These are phyloP conservation scores for Leuciscus idus DNA, from an alignment of 2,113 vertebrate species.

Conservation along the genomic window DNA sequence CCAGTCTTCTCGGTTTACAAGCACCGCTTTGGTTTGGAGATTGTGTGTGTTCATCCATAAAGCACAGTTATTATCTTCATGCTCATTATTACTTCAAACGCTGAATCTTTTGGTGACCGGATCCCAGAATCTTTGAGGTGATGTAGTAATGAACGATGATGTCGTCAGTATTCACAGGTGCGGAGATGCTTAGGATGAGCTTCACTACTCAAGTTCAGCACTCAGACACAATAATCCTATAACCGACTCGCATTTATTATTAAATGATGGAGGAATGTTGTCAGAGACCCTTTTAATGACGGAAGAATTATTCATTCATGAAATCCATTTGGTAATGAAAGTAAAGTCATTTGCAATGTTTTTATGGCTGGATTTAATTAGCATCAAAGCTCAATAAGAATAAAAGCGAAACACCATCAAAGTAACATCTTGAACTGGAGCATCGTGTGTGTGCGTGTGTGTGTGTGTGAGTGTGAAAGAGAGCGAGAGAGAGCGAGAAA, in stretches of 20 bases:
- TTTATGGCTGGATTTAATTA: background rate
- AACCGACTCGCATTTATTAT: background rate
- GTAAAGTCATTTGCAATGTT: background rate
- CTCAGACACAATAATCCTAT: background rate
- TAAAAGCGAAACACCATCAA: background rate
- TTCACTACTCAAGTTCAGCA: background rate
- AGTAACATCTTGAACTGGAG: background rate
- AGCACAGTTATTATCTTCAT: background rate
- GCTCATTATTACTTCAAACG: background rate
- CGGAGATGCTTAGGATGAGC: background rate
- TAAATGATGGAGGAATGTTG: background rate
- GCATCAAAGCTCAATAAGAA: background rate
- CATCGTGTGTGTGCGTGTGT: no score
- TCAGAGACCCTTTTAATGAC: background rate
- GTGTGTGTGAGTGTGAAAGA: no score
- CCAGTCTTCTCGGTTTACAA: background rate
- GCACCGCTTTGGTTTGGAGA: background rate
- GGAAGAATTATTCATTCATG: background rate
- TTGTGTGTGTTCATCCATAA: background rate
- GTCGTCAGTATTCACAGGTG: background rate
- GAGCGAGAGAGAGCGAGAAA: background rate
- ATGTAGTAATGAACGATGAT: background rate
- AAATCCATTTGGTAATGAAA: conserved; percentile 1
- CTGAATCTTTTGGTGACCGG: background rate
- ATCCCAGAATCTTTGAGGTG: background rate